A percentile compares a stretch with the other conserved stretches of the same genome.
phyloP scores from a whole-genome alignment of 2,888 invertebrate species.

The Melitaea athalia region DNA sequence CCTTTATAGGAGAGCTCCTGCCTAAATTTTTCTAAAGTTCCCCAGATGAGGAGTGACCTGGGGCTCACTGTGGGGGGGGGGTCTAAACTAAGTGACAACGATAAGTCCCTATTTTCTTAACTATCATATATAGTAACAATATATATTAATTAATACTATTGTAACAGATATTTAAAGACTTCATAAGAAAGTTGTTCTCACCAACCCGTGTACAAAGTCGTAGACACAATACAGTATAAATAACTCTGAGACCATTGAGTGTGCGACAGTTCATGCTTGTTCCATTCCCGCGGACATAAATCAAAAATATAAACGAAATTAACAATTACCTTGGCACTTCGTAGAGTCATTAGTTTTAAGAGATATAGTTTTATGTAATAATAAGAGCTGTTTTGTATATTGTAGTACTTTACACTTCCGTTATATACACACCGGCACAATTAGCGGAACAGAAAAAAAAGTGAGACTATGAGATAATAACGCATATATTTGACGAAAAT shows the following conservation, averaged over 20 bases:
- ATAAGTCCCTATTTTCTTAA: no score
- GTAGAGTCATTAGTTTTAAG: neutral
- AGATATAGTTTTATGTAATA: neutral
- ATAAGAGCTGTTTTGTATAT: neutral
- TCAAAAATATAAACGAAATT: constrained; percentile 5
- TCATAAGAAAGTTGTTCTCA: constrained; percentile 14
- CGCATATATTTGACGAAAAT: no score
- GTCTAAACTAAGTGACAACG: no score
- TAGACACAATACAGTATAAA: constrained; percentile 12
- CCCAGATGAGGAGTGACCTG: no score
- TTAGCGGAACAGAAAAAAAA: no score
- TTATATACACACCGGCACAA: no score
- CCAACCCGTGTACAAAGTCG: constrained; percentile 8
- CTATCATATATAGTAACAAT: neutral
- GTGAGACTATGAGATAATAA: no score
- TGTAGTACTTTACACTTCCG: no score
- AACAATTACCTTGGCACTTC: neutral
- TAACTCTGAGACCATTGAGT: constrained; percentile 8
- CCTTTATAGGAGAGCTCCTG: no score
- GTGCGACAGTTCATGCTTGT: constrained; percentile 16
- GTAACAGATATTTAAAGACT: constrained; percentile 10
- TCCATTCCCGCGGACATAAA: constrained; percentile 20
- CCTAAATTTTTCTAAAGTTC: no score
- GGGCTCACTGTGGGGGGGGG: no score
- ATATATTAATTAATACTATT: constrained; percentile 13